Percentiles rank a stretch among this genome's conserved stretches.
These are phyloP conservation scores for Eristalis pertinax DNA, from an alignment of 2,888 invertebrate species.

Conservation along the genomic window DNA sequence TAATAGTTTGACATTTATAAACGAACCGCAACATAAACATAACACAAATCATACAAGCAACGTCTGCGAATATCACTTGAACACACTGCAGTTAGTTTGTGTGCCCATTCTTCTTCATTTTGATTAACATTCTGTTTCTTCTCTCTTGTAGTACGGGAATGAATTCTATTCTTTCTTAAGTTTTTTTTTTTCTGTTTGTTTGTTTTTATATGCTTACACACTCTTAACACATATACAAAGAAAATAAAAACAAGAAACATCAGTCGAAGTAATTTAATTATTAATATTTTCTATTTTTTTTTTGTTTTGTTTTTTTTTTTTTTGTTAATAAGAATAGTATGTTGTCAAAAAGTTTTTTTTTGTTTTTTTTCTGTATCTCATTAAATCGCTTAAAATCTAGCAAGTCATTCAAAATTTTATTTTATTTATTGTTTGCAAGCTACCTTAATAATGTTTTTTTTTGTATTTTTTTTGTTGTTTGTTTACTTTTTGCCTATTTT, in stretches of 20 bases:
- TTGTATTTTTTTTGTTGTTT: constrained; percentile 30
- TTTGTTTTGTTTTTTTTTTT: constrained; percentile 66
- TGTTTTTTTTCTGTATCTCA: constrained; percentile 12
- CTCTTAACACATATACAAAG: constrained; percentile 23
- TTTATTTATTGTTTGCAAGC: constrained; percentile 68
- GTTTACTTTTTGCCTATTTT: constrained; percentile 58
- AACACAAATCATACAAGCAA: neutral
- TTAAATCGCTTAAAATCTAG: constrained; percentile 67
- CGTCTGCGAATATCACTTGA: neutral
- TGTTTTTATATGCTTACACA: neutral
- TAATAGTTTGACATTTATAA: neutral
- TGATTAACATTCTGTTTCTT: neutral
- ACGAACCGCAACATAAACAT: neutral
- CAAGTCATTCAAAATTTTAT: constrained; percentile 64
- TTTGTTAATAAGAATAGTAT: constrained; percentile 68
- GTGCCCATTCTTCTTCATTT: neutral
- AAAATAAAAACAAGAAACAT: constrained; percentile 64
- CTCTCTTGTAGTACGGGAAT: constrained; percentile 28
- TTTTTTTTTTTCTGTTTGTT: too few relatives aligned
- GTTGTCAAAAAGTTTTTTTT: constrained; percentile 61
- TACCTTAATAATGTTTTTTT: constrained; percentile 50
- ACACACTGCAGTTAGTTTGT: neutral
- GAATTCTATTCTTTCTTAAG: constrained; percentile 8
- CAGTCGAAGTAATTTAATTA: constrained; percentile 71
- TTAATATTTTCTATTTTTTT: constrained; percentile 69